These are phyloP conservation scores for Diarsia rubi DNA, from an alignment of 2,888 invertebrate genomes.

Conservation along the genomic window DNA sequence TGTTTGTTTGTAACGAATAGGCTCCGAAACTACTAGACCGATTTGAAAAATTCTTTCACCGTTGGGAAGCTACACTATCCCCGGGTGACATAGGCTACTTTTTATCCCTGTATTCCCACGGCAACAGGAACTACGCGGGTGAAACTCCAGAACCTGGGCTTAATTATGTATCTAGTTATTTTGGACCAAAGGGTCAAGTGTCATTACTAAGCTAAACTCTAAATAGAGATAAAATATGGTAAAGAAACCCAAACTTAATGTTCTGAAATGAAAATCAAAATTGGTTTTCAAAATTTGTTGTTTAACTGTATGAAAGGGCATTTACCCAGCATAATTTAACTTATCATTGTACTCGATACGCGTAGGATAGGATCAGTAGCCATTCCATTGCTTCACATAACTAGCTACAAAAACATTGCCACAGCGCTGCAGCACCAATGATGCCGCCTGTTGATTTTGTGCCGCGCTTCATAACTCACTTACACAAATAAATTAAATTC, in stretches of 20 bases:
- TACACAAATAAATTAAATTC: slow-evolving; percentile 32
- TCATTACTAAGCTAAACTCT: neutral
- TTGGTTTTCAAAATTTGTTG: neutral
- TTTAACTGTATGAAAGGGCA: neutral
- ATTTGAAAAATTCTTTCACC: no score
- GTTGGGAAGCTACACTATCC: no score
- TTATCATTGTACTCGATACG: neutral
- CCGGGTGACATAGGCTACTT: no score
- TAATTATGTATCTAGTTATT: neutral
- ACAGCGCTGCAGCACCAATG: slow-evolving; percentile 40
- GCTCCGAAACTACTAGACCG: no score
- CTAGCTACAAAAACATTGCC: slow-evolving; percentile 34
- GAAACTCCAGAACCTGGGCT: neutral
- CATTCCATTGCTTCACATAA: slow-evolving; percentile 24
- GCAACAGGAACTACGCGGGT: no score
- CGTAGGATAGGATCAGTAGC: slow-evolving; percentile 8
- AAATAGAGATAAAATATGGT: neutral
- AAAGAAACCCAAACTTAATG: neutral
- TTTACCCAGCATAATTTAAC: neutral
- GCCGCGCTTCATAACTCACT: slow-evolving; percentile 28
- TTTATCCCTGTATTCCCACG: no score
- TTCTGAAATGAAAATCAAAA: neutral
- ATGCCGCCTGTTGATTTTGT: slow-evolving; percentile 30
- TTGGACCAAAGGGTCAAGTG: neutral
- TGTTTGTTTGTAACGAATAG: no score